phyloP scores from a whole-genome alignment of 2,797 vertebrate genomes.

The Nasua narica region DNA sequence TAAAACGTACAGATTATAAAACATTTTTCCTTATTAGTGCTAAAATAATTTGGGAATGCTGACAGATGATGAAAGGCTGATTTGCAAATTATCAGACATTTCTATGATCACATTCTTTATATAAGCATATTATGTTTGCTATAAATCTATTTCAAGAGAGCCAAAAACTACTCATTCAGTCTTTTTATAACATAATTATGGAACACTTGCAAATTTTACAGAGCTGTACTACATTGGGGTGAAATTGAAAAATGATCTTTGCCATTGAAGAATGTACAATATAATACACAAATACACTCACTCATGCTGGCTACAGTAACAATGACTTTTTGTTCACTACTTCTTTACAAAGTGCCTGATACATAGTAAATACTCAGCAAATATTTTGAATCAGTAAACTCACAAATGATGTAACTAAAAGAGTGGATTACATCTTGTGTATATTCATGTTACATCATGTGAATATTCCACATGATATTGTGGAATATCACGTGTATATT shows the following conservation, averaged over 20 bases:
- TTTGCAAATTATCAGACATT: not conserved
- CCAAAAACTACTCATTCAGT: not conserved
- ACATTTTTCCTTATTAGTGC: not conserved
- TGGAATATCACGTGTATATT: not conserved
- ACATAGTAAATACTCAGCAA: not conserved
- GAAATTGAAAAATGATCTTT: not conserved
- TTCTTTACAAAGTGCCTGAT: not conserved
- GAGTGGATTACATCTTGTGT: not conserved
- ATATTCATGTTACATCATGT: not conserved
- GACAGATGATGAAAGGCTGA: not conserved
- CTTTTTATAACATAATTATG: not conserved
- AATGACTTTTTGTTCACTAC: not conserved
- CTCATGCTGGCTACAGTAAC: not conserved
- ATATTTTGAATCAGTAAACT: not conserved
- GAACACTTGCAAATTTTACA: not conserved
- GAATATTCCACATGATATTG: not conserved
- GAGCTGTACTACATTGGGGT: not conserved
- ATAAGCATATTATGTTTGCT: not conserved
- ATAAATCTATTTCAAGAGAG: not conserved
- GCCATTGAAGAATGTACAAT: not conserved
- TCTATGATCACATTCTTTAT: not conserved
- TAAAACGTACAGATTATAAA: not conserved
- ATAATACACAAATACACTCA: not conserved
- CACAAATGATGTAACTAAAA: not conserved
- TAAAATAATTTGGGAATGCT: conserved; percentile 10